A percentile compares a stretch with the other conserved stretches of the same genome.
These are phyloP conservation scores for Sisyra terminalis DNA, from an alignment of 2,888 invertebrate species.

Conservation along the genomic window DNA sequence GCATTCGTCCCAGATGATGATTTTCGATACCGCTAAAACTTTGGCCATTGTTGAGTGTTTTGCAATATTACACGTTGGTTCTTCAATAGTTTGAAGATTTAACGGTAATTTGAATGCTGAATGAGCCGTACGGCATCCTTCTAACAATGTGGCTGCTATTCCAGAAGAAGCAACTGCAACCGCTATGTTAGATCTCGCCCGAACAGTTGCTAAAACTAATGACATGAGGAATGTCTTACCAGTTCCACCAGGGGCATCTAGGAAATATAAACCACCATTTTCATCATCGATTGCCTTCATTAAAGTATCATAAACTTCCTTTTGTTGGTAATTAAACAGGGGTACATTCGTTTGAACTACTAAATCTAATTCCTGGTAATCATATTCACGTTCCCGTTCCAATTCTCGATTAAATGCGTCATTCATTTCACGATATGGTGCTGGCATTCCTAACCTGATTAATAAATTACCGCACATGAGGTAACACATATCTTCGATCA, in stretches of 20 bases:
- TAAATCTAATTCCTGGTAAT: slow-evolving; percentile 11
- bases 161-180: slow-evolving; percentile 17
- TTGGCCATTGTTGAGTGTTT: slow-evolving; percentile 17
- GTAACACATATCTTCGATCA: slow-evolving; percentile 20
- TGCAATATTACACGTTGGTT: slow-evolving; percentile 17
- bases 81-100: slow-evolving; percentile 16
- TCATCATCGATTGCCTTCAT: slow-evolving; percentile 15
- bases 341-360: slow-evolving; percentile 8
- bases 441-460: slow-evolving; percentile 15
- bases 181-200: slow-evolving; percentile 14
- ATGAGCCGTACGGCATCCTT: slow-evolving; percentile 13
- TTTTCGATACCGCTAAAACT: slow-evolving; percentile 16
- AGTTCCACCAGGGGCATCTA: slow-evolving; percentile 10
- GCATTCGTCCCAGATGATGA: slow-evolving; percentile 18
- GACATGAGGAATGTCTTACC: slow-evolving; percentile 13
- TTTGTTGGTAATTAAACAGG: slow-evolving; percentile 10
- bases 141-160: slow-evolving; percentile 13
- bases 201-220: slow-evolving; percentile 15
- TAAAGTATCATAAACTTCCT: slow-evolving; percentile 12
- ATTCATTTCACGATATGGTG: slow-evolving; percentile 15
- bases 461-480: slow-evolving; percentile 16
- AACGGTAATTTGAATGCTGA: slow-evolving; percentile 16
- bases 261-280: slow-evolving; percentile 16
- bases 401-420: slow-evolving; percentile 17
- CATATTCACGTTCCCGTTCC: slow-evolving; percentile 18